Evolutionary conservation across 2,888 invertebrate species (phyloP).

Genomic region (Nebria brevicollis): DNA sequence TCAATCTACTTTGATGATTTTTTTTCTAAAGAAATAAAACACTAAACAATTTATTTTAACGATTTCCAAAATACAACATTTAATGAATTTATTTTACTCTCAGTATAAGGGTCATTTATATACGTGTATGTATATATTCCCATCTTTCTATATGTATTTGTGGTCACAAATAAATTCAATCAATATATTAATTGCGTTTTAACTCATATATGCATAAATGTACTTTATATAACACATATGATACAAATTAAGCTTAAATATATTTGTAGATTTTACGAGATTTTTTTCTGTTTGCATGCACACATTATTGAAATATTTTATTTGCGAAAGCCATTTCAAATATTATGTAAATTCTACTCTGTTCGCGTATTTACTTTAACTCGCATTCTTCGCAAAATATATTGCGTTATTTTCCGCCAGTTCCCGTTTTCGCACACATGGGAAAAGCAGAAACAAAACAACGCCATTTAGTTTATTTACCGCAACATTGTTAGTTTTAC

Average conservation of each 20-base stretch:
- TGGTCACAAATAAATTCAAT: neutral
- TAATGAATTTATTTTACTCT: too few species aligned
- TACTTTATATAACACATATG: too few species aligned
- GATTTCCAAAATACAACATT: too few species aligned
- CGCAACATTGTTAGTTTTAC: neutral
- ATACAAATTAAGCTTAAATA: too few species aligned
- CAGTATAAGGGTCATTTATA: too few species aligned
- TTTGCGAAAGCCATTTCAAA: constrained; percentile 5
- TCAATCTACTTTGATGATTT: neutral
- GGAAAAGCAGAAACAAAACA: neutral
- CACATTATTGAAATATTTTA: constrained; percentile 13
- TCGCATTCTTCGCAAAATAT: constrained; percentile 31
- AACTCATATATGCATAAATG: neutral
- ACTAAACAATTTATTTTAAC: too few species aligned
- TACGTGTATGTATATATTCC: too few species aligned
- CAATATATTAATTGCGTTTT: neutral
- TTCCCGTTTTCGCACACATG: neutral
- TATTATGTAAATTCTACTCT: neutral
- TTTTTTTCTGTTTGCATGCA: neutral
- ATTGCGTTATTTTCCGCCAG: constrained; percentile 12
- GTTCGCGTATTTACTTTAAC: constrained; percentile 30
- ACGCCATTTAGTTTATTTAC: neutral
- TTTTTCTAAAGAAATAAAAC: neutral
- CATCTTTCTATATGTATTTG: too few species aligned
- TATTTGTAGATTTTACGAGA: neutral